Evolutionary conservation across 2,797 vertebrate genomes (phyloP), one percentile per base, ranked within the genome.

Genomic region (Dipus sagitta): DNA sequence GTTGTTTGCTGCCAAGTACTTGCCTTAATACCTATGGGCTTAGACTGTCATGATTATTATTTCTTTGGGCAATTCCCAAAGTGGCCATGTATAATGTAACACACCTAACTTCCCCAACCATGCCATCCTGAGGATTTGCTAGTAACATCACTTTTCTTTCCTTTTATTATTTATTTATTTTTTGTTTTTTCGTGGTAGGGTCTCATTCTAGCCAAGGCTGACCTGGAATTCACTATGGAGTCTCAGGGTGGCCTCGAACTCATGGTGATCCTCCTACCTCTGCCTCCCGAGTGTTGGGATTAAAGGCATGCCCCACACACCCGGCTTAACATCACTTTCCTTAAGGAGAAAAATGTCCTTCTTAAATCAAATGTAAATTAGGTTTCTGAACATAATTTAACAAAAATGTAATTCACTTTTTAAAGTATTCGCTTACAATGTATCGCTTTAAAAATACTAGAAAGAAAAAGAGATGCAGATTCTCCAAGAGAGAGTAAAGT

Each of bases 71-170:
- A 98, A 97, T 96, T 97, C 95, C 96, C 97, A 77, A 76, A 96
- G 96, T 94, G 96, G 84, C 96, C 93, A 98, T 97, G 78, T 90
- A 98, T 97, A 98, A 98, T 98, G 98, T 97, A 98, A 95, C 91
- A 96, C 54, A 96, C 30, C 64, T 72, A 89, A 34, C 86, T 54
- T 96, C 95, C 92, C 76, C 91, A 97, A 97, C 97, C 42, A 96
- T 4, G 67, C 20, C 78, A 30, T 87, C 72, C 85, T 97, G 84
- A 94, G 71, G 14, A n/a, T 91, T 74, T 97, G 21, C 80, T 87
- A 93, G 32, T 34, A 96, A 34, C 18, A 2, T 52, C 20, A 76
- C 34, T 20, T 62, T 64, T 94, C 78, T 96, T 95, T 88, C 60
- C n/a, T n/a, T n/a, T n/a, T n/a, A n/a, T n/a, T n/a, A n/a, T n/a